Evolutionary conservation across 2,888 invertebrate genomes (phyloP), one percentile per base, ranked within the genome.

Genomic region (Mantis religiosa): DNA sequence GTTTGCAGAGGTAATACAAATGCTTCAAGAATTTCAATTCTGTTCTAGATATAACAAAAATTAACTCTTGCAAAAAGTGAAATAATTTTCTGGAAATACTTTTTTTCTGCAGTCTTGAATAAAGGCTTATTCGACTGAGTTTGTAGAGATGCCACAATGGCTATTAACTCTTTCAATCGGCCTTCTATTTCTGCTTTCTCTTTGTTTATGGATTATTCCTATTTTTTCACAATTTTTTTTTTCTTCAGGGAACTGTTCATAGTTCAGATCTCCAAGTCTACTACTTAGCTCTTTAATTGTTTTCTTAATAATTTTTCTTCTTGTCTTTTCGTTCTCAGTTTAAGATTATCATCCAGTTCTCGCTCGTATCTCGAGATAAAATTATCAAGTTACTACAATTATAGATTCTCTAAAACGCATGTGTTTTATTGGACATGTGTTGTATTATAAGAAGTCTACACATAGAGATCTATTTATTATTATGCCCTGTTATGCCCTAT

Each of bases 271-370:
- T 3, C 94, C 95, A 88, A 97, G 92, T 91, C 95, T 94, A 20
- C 92, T 91, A 91, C 91, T 91, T 88, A 93, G 90, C 3, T 92
- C 90, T 9, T 91, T 89, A 86, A 93, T 83, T 93, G 93, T 34
- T 89, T 92, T 90, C 91, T 93, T 41, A 92, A 90, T 25, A 90
- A 91, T 3, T 90, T 89, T 0, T 93, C 91, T 90, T 92, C 92
- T 89, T 92, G 91, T 4, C 92, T 91, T 28, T 95, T 94, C 88
- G 95, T 94, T 84, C 96, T 94, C 9, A 97, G 92, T 90, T 95
- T 95, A 83, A 95, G 93, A 93, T 97, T 97, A 92, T 97, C 97
- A 88, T 95, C 94, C 30, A 97, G 93, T 91, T 96, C 96, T 83
- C 97, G 94, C 92, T 96, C 95, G 90, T 95, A 93, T 9, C 95